phyloP scores from a whole-genome alignment of 2,113 vertebrate genomes.

The Hemibagrus wyckioides region DNA sequence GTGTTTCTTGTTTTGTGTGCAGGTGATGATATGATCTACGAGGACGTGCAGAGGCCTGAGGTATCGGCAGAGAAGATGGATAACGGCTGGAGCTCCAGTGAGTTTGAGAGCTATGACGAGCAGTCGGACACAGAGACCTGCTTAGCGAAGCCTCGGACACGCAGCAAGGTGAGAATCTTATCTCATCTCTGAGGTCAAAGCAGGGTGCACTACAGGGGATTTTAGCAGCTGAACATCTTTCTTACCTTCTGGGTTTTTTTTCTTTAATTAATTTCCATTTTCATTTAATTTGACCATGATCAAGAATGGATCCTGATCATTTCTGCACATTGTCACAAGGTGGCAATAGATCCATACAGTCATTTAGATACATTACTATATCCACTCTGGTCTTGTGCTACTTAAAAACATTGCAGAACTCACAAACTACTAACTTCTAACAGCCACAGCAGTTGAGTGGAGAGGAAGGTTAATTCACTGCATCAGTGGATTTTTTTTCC shows the following conservation, averaged over 20 bases:
- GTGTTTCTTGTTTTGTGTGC: conserved; percentile 13
- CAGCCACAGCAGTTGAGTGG: background rate
- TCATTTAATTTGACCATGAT: background rate
- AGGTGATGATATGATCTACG: conserved; percentile 69
- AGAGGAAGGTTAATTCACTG: conserved; percentile 24
- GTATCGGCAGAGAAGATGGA: conserved; percentile 53
- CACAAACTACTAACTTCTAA: background rate
- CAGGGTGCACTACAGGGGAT: background rate
- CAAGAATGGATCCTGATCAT: background rate
- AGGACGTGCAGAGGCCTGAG: conserved; percentile 69
- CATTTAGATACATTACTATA: background rate
- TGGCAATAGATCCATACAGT: conserved; percentile 44
- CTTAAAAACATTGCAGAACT: background rate
- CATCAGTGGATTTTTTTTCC: conserved; percentile 33
- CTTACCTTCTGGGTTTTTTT: background rate
- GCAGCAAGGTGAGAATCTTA: conserved; percentile 59
- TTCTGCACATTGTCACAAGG: conserved; percentile 52
- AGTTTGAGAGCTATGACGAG: conserved; percentile 87
- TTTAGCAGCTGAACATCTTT: background rate
- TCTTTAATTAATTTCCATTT: background rate
- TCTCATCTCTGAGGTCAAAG: background rate
- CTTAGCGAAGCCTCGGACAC: conserved; percentile 56
- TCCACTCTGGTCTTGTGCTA: background rate
- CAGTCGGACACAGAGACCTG: conserved; percentile 75
- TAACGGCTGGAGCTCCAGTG: conserved; percentile 85